Evolutionary conservation across 2,888 invertebrate genomes (phyloP).

Genomic region (Lymantria monacha): DNA sequence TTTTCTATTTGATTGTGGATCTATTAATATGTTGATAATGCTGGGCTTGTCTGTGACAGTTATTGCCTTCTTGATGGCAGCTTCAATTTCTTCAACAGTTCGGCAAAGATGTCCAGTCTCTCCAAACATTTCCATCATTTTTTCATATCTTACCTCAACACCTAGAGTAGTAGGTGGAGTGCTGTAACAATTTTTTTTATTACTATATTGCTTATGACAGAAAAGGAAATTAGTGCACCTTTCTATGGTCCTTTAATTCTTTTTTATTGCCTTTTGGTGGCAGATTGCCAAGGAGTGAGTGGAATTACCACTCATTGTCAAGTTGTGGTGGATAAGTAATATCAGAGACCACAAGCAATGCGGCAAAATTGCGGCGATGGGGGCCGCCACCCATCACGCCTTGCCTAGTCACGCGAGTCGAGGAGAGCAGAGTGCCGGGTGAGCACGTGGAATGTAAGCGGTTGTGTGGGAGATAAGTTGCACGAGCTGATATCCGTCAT

Average conservation of each 20-base stretch:
- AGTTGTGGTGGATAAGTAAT: no score
- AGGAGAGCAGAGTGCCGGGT: no score
- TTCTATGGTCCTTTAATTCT: background rate
- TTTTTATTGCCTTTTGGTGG: no score
- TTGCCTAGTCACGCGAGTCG: no score
- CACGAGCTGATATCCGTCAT: no score
- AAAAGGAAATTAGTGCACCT: background rate
- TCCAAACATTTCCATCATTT: conserved; percentile 94
- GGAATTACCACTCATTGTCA: no score
- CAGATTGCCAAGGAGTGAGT: background rate
- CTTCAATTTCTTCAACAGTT: conserved; percentile 88
- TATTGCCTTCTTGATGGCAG: conserved; percentile 86
- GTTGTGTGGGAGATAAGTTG: no score
- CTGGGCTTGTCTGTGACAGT: conserved; percentile 88
- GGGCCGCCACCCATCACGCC: no score
- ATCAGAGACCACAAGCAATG: no score
- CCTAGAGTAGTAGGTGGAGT: conserved; percentile 92
- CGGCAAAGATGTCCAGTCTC: conserved; percentile 90
- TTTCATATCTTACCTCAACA: conserved; percentile 92
- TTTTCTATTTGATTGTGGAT: conserved; percentile 93
- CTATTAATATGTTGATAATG: conserved; percentile 95
- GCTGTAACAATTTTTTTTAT: conserved; percentile 68
- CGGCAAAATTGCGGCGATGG: no score
- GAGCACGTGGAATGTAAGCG: no score
- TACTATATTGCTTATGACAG: background rate